Conservation (phyloP, 2,797 vertebrate species). For the Catostomus latipinnis region DNA sequence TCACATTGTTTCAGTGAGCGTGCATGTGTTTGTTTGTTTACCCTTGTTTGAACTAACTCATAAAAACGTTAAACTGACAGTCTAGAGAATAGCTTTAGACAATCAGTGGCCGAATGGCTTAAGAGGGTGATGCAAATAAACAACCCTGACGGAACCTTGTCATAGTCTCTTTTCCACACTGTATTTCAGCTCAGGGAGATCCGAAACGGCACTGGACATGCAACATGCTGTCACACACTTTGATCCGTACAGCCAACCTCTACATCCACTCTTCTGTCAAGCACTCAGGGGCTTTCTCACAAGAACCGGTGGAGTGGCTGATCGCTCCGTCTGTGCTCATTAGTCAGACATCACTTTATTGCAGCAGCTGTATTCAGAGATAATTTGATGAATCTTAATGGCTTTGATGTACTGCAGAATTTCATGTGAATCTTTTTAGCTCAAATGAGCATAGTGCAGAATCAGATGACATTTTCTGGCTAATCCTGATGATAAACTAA, state of each 20-base stretch:
- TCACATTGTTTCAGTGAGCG: conserved; percentile 16
- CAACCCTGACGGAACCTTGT: conserved; percentile 52
- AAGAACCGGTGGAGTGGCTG: conserved; percentile 27
- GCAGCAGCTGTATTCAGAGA: conserved; percentile 32
- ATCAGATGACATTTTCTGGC: conserved; percentile 12
- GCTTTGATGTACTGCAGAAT: conserved; percentile 24
- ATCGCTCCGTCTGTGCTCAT: conserved; percentile 35
- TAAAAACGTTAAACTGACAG: conserved; percentile 30
- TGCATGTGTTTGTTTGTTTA: conserved; percentile 49
- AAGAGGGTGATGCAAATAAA: conserved; percentile 36
- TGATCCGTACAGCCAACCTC: background rate
- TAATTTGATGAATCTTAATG: conserved; percentile 42
- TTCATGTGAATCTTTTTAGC: background rate
- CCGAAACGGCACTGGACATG: background rate
- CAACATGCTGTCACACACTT: conserved; percentile 15
- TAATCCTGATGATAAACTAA: background rate
- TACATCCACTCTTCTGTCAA: conserved; percentile 14
- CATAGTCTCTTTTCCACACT: conserved; percentile 39
- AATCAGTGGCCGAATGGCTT: conserved; percentile 2
- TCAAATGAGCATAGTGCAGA: background rate
- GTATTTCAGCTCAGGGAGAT: background rate
- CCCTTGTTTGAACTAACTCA: conserved; percentile 35
- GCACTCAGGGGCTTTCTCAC: conserved; percentile 20
- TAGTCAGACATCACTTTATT: conserved; percentile 38
- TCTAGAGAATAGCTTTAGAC: conserved; percentile 17